Percentiles rank a stretch among this genome's conserved stretches.
Conservation (phyloP, 35 echinoderm and acorn worm species). For the Eucidaris tribuloides region DNA sequence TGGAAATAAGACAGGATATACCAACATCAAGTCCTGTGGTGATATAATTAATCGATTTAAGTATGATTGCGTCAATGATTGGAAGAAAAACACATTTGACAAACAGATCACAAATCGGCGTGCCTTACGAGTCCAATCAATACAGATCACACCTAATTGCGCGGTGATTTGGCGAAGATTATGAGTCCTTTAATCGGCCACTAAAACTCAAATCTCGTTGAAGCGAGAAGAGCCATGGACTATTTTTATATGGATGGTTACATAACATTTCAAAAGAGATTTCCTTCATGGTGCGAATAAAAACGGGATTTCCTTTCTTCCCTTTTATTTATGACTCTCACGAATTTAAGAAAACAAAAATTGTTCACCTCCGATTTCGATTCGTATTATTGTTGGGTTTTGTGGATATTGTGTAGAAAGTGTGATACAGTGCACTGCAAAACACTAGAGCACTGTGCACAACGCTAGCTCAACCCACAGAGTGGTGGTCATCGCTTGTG, state of each 20-base stretch:
- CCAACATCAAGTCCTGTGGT: too few relatives aligned
- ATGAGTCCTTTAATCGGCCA: not conserved
- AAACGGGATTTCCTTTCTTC: not conserved
- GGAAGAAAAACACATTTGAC: too few relatives aligned
- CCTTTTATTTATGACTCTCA: too few relatives aligned
- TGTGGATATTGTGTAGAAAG: too few relatives aligned
- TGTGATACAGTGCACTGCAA: too few relatives aligned
- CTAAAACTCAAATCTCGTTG: not conserved
- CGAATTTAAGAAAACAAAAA: not conserved
- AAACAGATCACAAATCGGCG: not conserved
- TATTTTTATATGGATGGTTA: not conserved
- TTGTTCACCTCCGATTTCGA: not conserved
- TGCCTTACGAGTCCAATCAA: not conserved
- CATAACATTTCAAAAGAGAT: not conserved
- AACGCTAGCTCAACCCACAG: too few relatives aligned
- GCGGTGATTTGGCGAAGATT: not conserved
- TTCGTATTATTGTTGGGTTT: too few relatives aligned
- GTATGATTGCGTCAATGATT: too few relatives aligned
- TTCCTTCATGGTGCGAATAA: not conserved
- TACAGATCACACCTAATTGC: slow-evolving; percentile 1
- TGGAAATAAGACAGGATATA: not conserved
- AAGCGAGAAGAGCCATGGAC: not conserved
- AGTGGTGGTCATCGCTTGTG: too few relatives aligned
- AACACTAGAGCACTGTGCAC: too few relatives aligned
- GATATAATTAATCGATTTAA: too few relatives aligned